Conservation (phyloP, 1,140 invertebrate genomes). For the Diorhabda sublineata region DNA sequence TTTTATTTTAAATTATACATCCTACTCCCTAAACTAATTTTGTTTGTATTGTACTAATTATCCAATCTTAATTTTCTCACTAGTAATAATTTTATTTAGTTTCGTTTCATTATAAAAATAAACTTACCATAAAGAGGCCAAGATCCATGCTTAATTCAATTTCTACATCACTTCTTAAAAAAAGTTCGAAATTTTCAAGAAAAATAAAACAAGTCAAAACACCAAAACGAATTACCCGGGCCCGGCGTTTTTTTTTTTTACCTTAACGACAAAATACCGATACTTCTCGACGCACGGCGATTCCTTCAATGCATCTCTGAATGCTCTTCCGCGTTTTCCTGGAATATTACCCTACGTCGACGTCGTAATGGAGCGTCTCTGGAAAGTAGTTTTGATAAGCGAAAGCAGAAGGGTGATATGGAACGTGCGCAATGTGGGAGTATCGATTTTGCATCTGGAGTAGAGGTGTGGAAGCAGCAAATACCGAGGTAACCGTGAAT, state of each 20-base stretch:
- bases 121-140: too few relatives aligned
- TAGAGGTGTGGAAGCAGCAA: background rate
- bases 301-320: conserved; percentile 3
- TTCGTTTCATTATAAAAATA: too few relatives aligned
- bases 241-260: background rate
- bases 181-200: background rate
- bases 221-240: background rate
- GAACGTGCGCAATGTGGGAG: background rate
- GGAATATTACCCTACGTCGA: conserved; percentile 2
- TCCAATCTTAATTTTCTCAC: too few relatives aligned
- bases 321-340: conserved; percentile 14
- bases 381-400: conserved; percentile 12
- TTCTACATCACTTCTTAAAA: background rate
- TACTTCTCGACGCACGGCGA: conserved; percentile 1
- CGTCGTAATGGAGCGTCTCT: conserved; percentile 12
- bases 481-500: too few relatives aligned
- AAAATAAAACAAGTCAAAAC: background rate
- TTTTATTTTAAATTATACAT: too few relatives aligned
- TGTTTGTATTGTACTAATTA: too few relatives aligned
- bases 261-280: conserved; percentile 10
- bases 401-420: conserved; percentile 4
- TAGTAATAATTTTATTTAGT: too few relatives aligned
- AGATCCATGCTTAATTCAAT: background rate
- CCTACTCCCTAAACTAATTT: too few relatives aligned
- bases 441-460: conserved; percentile 11